Conservation (phyloP, 2,888 invertebrate genomes). For the Ophion ventricosus region DNA sequence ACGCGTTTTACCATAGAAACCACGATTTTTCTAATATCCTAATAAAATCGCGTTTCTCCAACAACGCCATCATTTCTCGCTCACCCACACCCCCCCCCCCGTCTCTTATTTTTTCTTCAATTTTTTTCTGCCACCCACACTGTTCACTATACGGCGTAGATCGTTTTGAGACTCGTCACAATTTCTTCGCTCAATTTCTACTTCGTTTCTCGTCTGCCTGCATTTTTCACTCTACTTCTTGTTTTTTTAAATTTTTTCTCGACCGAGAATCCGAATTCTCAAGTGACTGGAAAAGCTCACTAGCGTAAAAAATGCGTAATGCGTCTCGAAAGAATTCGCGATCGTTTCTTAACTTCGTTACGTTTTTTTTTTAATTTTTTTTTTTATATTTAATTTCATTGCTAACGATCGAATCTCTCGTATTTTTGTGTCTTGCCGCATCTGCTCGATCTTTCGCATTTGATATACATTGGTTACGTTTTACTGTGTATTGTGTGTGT, state of each 20-base stretch:
- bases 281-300: slow-evolving; percentile 47
- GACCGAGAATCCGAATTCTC: slow-evolving; percentile 33
- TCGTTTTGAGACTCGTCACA: no score
- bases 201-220: background rate
- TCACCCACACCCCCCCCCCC: background rate
- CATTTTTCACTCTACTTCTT: slow-evolving; percentile 12
- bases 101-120: background rate
- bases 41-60: slow-evolving; percentile 56
- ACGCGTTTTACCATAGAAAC: slow-evolving; percentile 67
- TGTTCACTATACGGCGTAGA: no score
- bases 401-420: slow-evolving; percentile 27
- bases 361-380: slow-evolving; percentile 11
- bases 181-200: no score
- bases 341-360: slow-evolving; percentile 9
- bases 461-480: background rate
- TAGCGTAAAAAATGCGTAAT: slow-evolving; percentile 53
- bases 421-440: slow-evolving; percentile 22
- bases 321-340: slow-evolving; percentile 17
- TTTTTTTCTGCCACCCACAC: no score
- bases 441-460: background rate
- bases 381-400: background rate
- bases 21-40: slow-evolving; percentile 50
- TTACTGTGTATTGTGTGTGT: slow-evolving; percentile 19
- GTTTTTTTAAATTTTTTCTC: slow-evolving; percentile 29
- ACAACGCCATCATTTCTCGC: slow-evolving; percentile 38